Conservation (phyloP, 2,888 invertebrate genomes). For the Parochlus steinenii region DNA sequence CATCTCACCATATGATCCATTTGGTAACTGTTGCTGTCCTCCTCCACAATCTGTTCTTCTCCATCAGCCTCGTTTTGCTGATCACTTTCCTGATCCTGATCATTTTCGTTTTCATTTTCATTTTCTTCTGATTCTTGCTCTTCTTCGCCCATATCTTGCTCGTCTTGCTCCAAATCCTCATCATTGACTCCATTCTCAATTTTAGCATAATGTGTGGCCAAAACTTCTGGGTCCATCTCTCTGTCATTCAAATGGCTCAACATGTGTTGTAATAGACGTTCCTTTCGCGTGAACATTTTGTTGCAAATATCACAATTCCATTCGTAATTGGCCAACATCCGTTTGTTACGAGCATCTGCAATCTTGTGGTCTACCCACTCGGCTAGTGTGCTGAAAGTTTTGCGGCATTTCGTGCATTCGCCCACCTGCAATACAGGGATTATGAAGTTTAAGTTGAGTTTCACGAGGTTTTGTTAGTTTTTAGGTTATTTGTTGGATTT, state of each 20-base stretch:
- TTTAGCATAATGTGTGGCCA: constrained; percentile 13
- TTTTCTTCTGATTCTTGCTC: constrained; percentile 12
- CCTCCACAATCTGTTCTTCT: constrained; percentile 15
- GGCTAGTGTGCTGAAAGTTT: constrained; percentile 24
- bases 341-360: constrained; percentile 24
- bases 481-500: constrained; percentile 15
- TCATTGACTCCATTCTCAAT: constrained; percentile 14
- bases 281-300: constrained; percentile 28
- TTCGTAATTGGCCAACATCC: constrained; percentile 20
- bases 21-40: constrained; percentile 9
- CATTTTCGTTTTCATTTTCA: constrained; percentile 16
- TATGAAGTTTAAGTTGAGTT: too few relatives aligned
- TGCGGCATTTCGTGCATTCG: constrained; percentile 24
- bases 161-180: constrained; percentile 6
- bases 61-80: constrained; percentile 17
- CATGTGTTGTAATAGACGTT: constrained; percentile 29
- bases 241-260: constrained; percentile 26
- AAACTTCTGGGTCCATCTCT: constrained; percentile 14
- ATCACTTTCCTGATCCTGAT: constrained; percentile 18
- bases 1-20: neutral
- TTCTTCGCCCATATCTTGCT: constrained; percentile 4
- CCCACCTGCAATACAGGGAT: constrained; percentile 25
- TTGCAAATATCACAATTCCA: constrained; percentile 31
- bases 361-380: constrained; percentile 31
- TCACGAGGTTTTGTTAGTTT: too few relatives aligned